Percentiles rank a stretch among this genome's conserved stretches.
These are phyloP conservation scores for Centropristis striata DNA, from an alignment of 2,113 vertebrate genomes.

Conservation along the genomic window DNA sequence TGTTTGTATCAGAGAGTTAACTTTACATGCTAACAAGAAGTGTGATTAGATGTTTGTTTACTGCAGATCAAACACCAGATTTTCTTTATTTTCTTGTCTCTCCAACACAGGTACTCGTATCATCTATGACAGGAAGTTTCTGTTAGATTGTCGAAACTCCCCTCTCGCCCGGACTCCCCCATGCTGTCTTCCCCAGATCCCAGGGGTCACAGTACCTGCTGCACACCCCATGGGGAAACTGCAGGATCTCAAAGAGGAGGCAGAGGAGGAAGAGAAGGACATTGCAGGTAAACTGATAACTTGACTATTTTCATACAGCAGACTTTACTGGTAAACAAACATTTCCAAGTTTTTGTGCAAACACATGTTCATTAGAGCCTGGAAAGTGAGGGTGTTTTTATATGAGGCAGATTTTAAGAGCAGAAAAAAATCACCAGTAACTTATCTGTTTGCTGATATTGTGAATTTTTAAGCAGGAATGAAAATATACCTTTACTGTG, in stretches of 20 bases:
- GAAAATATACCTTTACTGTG: no score
- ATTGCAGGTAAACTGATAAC: conserved; percentile 86
- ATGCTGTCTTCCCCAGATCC: conserved; percentile 94
- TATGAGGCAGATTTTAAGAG: no score
- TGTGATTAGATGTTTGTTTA: neutral
- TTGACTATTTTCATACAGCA: neutral
- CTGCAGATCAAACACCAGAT: neutral
- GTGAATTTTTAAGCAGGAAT: no score
- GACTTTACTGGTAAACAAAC: neutral
- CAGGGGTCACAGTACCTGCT: conserved; percentile 89
- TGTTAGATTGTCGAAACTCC: conserved; percentile 95
- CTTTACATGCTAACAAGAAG: neutral
- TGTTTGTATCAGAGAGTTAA: neutral
- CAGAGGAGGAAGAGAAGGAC: conserved; percentile 91
- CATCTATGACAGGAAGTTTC: conserved; percentile 95
- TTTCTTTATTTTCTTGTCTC: neutral
- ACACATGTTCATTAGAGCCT: neutral
- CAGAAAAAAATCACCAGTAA: no score
- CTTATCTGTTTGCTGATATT: no score
- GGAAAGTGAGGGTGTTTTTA: no score
- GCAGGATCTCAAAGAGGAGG: conserved; percentile 89
- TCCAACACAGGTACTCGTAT: conserved; percentile 88
- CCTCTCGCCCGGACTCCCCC: conserved; percentile 91
- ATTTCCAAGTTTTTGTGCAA: neutral
- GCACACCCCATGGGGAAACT: conserved; percentile 88